phyloP scores from a whole-genome alignment of 1,140 invertebrate genomes.

The Atopsyche davidsoni region DNA sequence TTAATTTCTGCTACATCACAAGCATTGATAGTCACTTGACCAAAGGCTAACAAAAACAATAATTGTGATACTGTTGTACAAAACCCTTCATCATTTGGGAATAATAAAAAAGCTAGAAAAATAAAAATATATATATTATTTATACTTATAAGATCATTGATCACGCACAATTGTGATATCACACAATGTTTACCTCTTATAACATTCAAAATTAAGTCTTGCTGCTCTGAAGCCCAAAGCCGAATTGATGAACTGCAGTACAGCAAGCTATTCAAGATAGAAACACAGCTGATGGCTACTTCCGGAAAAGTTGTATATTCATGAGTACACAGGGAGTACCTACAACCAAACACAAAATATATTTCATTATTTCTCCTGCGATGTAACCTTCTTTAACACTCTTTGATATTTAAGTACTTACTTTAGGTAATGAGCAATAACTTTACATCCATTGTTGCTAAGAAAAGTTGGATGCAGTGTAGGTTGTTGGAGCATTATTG shows the following conservation, averaged over 20 bases:
- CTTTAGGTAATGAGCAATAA: slow-evolving; percentile 25
- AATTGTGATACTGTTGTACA: slow-evolving; percentile 17
- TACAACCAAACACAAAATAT: too few species aligned
- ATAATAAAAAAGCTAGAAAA: slow-evolving; percentile 49
- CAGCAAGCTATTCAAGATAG: slow-evolving; percentile 53
- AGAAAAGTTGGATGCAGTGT: slow-evolving; percentile 49
- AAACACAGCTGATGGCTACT: slow-evolving; percentile 55
- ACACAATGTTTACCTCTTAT: slow-evolving; percentile 49
- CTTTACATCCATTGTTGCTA: slow-evolving; percentile 41
- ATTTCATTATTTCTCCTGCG: too few species aligned
- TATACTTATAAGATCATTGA: slow-evolving; percentile 2
- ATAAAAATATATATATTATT: slow-evolving; percentile 18
- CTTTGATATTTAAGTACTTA: slow-evolving; percentile 2
- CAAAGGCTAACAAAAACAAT: slow-evolving; percentile 19
- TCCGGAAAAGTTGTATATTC: slow-evolving; percentile 59
- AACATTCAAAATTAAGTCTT: slow-evolving; percentile 49
- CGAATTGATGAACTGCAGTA: slow-evolving; percentile 44
- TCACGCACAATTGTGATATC: not conserved
- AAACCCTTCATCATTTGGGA: slow-evolving; percentile 43
- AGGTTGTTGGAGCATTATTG: slow-evolving; percentile 52
- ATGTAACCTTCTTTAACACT: too few species aligned
- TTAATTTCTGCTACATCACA: slow-evolving; percentile 3
- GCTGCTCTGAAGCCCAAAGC: slow-evolving; percentile 46
- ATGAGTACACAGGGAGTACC: slow-evolving; percentile 50
- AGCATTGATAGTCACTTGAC: slow-evolving; percentile 18